Conservation (phyloP, 1,140 invertebrate genomes). For the Lamellibrachia luymesi region DNA sequence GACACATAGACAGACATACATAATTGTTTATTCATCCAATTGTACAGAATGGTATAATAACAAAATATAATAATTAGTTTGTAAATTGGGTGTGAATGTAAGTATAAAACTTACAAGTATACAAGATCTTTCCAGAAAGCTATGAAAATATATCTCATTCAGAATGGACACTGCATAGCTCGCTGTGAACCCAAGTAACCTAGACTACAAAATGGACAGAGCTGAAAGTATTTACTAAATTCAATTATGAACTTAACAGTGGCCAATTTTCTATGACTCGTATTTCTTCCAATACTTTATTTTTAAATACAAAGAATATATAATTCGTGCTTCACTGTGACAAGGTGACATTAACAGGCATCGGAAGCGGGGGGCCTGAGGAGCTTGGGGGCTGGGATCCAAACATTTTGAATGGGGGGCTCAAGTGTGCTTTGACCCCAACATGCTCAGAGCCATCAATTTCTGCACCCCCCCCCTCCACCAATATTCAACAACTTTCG, state of each 20-base stretch:
- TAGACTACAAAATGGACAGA: neutral
- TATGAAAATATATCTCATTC: neutral
- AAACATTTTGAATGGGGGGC: neutral
- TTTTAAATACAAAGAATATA: no score
- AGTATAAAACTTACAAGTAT: no score
- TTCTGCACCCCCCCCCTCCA: no score
- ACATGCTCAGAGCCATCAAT: neutral
- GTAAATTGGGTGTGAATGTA: no score
- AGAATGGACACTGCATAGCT: neutral
- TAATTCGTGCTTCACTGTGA: no score
- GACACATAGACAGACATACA: no score
- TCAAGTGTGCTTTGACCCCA: neutral
- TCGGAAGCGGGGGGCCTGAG: no score
- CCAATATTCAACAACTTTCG: neutral
- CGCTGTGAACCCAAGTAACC: neutral
- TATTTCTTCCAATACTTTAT: neutral
- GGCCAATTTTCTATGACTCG: neutral
- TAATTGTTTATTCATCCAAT: no score
- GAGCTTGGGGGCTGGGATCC: neutral
- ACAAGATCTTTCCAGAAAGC: neutral
- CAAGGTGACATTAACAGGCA: no score
- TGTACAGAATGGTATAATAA: no score
- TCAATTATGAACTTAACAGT: neutral
- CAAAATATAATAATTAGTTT: no score
- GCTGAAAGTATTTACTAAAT: neutral